Evolutionary conservation across 2,888 invertebrate genomes (phyloP).

Genomic region (Petrolisthes manimaculis): DNA sequence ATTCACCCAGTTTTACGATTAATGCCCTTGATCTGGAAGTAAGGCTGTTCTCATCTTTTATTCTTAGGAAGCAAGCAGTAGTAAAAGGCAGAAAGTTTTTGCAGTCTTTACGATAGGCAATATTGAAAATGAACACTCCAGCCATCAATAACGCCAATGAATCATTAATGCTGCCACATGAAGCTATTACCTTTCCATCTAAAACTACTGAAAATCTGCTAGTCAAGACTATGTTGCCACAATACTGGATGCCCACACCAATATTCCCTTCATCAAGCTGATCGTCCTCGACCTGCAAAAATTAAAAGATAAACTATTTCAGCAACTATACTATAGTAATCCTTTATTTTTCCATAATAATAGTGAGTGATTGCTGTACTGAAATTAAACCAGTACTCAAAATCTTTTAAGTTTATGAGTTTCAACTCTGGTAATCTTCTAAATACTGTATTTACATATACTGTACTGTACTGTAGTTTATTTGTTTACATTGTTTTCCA

Average conservation of each 20-base stretch:
- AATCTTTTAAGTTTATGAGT: background rate
- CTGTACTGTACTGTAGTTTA: too few species aligned
- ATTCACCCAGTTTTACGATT: background rate
- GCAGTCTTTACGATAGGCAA: background rate
- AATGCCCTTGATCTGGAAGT: background rate
- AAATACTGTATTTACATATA: too few species aligned
- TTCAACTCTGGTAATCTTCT: background rate
- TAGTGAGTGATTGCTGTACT: too few species aligned
- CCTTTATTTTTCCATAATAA: too few species aligned
- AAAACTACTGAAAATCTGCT: background rate
- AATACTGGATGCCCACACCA: background rate
- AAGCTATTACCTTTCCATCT: background rate
- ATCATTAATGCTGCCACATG: conserved; percentile 1
- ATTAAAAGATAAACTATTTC: background rate
- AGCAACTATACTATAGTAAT: background rate
- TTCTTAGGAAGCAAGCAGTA: background rate
- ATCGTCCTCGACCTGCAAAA: background rate
- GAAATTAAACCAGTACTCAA: background rate
- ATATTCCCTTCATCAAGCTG: background rate
- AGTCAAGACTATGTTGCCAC: background rate
- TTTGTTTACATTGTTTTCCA: background rate
- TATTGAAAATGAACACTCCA: background rate
- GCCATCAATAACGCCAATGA: background rate
- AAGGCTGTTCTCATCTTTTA: background rate
- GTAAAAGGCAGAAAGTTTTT: background rate